Conservation (phyloP, 2,888 invertebrate species). For the Amaurobius ferox region DNA sequence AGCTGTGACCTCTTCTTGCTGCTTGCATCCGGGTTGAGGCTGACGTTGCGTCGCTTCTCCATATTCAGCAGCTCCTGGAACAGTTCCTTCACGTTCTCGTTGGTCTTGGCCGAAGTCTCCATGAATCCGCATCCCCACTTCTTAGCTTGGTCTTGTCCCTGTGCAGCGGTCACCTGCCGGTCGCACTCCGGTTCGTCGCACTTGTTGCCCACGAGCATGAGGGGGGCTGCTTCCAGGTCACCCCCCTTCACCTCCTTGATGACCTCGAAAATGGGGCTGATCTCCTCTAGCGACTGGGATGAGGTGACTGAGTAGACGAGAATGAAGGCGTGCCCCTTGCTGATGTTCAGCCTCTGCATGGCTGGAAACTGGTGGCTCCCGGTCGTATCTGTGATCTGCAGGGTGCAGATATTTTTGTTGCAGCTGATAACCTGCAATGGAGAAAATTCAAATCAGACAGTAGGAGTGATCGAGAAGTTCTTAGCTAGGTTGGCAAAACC, state of each 20-base stretch:
- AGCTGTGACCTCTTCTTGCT: constrained; percentile 81
- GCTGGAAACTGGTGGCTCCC: constrained; percentile 99
- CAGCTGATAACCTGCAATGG: constrained; percentile 93
- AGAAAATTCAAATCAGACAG: constrained; percentile 4
- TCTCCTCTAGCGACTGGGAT: constrained; percentile 94
- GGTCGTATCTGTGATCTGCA: constrained; percentile 99
- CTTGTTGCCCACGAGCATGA: constrained; percentile 98
- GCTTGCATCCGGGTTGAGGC: constrained; percentile 80
- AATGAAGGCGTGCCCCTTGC: constrained; percentile 99
- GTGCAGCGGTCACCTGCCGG: constrained; percentile 83
- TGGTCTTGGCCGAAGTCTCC: constrained; percentile 99
- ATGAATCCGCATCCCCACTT: constrained; percentile 97
- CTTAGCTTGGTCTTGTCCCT: constrained; percentile 92
- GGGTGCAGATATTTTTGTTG: constrained; percentile 99
- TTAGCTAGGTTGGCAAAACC: too few relatives aligned
- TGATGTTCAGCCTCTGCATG: constrained; percentile 98
- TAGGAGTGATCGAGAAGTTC: too few relatives aligned
- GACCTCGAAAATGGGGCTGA: constrained; percentile 95
- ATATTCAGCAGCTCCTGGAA: constrained; percentile 94
- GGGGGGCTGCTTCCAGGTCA: constrained; percentile 84
- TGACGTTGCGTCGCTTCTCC: constrained; percentile 98
- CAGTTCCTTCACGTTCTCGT: constrained; percentile 98
- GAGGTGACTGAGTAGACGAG: constrained; percentile 96
- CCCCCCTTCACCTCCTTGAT: constrained; percentile 86
- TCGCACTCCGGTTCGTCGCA: constrained; percentile 92